Percentiles rank a stretch among this genome's conserved stretches.
phyloP scores from a whole-genome alignment of 2,797 vertebrate species.

The Myotis myotis region DNA sequence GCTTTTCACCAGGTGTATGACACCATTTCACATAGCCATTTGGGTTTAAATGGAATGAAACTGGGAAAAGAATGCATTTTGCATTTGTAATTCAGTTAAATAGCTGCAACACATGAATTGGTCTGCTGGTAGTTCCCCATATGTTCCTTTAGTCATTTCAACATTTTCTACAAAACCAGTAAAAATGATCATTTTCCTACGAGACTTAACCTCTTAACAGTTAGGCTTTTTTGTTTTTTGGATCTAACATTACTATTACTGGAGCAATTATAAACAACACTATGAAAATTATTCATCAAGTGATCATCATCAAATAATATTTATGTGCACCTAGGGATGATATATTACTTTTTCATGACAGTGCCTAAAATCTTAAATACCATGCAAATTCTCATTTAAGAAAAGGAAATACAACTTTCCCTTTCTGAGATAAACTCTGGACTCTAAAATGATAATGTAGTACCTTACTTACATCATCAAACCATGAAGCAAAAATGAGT shows the following conservation, averaged over 20 bases:
- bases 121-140: constrained; percentile 72
- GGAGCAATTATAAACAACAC: constrained; percentile 49
- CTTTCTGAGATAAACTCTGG: not conserved
- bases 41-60: constrained; percentile 78
- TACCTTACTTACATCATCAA: not conserved
- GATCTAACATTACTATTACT: constrained; percentile 47
- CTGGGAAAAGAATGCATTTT: constrained; percentile 73
- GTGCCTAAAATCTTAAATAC: constrained; percentile 28
- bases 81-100: constrained; percentile 76
- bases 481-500: not conserved
- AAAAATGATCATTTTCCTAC: constrained; percentile 71
- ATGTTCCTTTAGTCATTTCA: constrained; percentile 71
- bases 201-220: constrained; percentile 63
- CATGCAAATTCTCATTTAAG: not conserved
- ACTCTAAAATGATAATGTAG: not conserved
- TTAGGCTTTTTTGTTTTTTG: constrained; percentile 1
- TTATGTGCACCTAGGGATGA: not conserved
- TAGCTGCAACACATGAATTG: constrained; percentile 71
- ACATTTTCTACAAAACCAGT: constrained; percentile 66
- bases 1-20: constrained; percentile 75
- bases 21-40: constrained; percentile 74
- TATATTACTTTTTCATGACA: not conserved
- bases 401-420: constrained; percentile 4
- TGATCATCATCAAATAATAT: constrained; percentile 39
- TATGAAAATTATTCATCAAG: constrained; percentile 42